Evolutionary conservation across 2,113 vertebrate genomes (phyloP).

Genomic region (Hylia prasina): DNA sequence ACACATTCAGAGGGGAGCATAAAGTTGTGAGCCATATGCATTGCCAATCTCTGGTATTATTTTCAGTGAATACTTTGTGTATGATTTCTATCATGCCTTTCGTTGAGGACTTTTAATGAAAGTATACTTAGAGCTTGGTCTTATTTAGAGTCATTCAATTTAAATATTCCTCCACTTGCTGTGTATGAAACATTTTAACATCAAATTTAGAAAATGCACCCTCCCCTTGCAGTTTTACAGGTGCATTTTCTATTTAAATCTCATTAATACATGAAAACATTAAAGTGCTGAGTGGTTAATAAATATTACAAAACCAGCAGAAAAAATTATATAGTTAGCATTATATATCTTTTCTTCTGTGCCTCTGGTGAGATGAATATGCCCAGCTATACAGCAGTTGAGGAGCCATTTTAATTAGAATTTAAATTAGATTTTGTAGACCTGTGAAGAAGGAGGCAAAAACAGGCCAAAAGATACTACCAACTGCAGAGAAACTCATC

Average conservation of each 20-base stretch:
- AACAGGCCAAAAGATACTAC: background rate
- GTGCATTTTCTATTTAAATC: background rate
- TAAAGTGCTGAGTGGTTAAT: background rate
- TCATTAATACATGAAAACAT: background rate
- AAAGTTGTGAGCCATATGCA: background rate
- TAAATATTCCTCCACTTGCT: background rate
- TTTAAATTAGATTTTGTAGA: constrained; percentile 6
- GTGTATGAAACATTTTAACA: background rate
- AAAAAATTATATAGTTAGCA: background rate
- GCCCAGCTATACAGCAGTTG: background rate
- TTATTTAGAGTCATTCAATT: background rate
- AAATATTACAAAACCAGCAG: background rate
- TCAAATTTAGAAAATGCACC: background rate
- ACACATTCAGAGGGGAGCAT: background rate
- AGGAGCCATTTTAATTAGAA: background rate
- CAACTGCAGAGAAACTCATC: background rate
- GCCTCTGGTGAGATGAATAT: background rate
- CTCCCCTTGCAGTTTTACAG: background rate
- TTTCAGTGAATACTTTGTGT: background rate
- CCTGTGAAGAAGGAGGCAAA: background rate
- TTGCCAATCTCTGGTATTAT: background rate
- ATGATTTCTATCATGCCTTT: background rate
- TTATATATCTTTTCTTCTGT: background rate
- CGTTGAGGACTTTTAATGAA: background rate
- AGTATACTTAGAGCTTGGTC: background rate